Base-by-base conservation (phyloP, 2,797 vertebrate genomes). In the Aplochiton taeniatus region DNA sequence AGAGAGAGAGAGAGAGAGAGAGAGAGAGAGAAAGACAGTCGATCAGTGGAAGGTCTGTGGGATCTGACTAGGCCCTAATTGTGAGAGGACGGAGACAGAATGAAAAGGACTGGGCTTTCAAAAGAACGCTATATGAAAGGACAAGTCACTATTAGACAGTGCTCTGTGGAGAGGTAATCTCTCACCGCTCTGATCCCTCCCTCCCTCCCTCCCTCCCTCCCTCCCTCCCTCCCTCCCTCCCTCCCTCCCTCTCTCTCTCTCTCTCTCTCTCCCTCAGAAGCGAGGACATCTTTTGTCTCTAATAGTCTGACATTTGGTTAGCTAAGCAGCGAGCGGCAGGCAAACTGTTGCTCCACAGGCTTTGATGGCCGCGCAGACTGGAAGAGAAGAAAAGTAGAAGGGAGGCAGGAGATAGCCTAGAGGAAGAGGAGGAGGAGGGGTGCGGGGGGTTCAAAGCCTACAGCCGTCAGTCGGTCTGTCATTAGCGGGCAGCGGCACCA, bases 401-500 rank as follows among this genome's bases (percentile, higher is more conserved):
- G 12, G 20, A 51, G 13, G 60, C 16, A 4, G 16, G 57, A n/a
- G 57, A 41, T 56, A 58, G 19, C 44, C 16, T 42, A 16, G 46
- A 65, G 45, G 52, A 66, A 63, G 58, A 72, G 47, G 18, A 19
- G 19, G 58, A 55, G 61, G 55, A 50, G 66, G 42, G 66, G 66
- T 61, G 43, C 51, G 44, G 18, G 66, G 66, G 64, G 68, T 56
- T 68, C 63, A 78, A 80, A 84, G 76, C 73, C 66, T 84, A 77
- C 82, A 84, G 73, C 78, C 77, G 80, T 79, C 82, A 74, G 69
- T 83, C 59, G 67, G 75, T 79, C 31, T 6, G 79, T 81, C 75
- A 78, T 83, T 85, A 85, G 81, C 66, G 72, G 76, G 70, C 76
- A 74, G 11, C 57, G 69, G 75, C 70, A 67, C 66, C 59, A 71